Evolutionary conservation across 2,888 invertebrate species (phyloP), one percentile per base, ranked within the genome.

Genomic region (Parthenolecanium corni): DNA sequence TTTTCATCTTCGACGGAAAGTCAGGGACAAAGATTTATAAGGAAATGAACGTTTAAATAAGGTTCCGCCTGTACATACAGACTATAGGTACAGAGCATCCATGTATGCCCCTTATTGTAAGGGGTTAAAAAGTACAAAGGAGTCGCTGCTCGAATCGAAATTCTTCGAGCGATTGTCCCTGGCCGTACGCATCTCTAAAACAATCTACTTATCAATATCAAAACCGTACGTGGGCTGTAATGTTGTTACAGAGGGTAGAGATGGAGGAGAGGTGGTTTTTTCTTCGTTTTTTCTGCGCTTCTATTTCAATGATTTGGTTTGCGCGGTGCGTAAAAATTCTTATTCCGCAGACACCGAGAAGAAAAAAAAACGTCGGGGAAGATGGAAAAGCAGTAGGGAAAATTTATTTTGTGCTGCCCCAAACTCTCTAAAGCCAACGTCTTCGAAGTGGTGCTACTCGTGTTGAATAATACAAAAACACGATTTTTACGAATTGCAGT

Each of bases 381-480:
- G 4, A 9, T 6, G 31, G 9, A 9, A 31, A 31, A 31, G 31
- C 4, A 9, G n/a, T 18, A 20, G 21, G 38, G 20, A 51, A 51
- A 61, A 61, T 61, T 61, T 61, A 61, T 61, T 61, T 61, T 51
- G 38, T 21, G n/a, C 23, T 31, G 31, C 31, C 31, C 31, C 31
- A 31, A n/a, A 31, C 31, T 31, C 9, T 31, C 9, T 31, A 31
- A 31, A 31, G 31, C 31, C n/a, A 31, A 31, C 31, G 4, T 31
- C 9, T 31, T 9, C 9, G 31, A 31, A n/a, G n/a, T n/a, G n/a
- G 31, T 31, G 31, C 31, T 49, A 58, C 40, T 61, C 61, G 61
- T 61, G 61, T 61, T 61, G 61, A 61, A 61, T 61, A 61, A 61
- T 61, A 61, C 61, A 61, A 61, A 61, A 61, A 61, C 61, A 61